Base-by-base conservation (phyloP, 2,888 invertebrate genomes). In the Torymus auratus region DNA sequence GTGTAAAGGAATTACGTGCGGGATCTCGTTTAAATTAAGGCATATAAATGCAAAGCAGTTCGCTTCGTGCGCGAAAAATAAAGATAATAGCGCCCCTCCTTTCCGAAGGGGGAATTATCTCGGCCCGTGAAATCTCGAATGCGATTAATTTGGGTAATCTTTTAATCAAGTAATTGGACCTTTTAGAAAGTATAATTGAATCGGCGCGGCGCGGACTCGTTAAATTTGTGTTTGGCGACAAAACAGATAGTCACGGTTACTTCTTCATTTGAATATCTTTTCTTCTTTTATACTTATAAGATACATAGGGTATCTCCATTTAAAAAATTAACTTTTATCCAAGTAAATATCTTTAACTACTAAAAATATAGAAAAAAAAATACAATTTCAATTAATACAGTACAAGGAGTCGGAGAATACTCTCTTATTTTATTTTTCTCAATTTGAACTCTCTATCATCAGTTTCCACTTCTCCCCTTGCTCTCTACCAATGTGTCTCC, bases 21-120 rank as follows among this genome's bases (percentile, higher is more conserved):
- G 28, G 28, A 20, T 50, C 65, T 74, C 65, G 56, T 50, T 74
- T 74, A 65, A 74, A 74, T 65, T 65, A 65, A 74, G 65, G 65
- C 56, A 65, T 56, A 55, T 56, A 65, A 74, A 74, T 74, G 73
- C 56, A 41, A 50, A 56, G 2, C 17, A 41, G 14, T 41, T 14
- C 15, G 17, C 52, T 52, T 52, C n/a, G 11, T 41, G 41, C 41
- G 41, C 41, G 14, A 17, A 62, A 53, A 23, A 23, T 7, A 13
- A 7, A 23, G 15, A 28, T 12, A 68, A 23, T 20, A 20, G 20
- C 20, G n/a, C n/a, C n/a, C n/a, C 1, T 10, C 12, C 62, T 23
- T 64, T 64, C 13, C 41, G 13, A 41, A 15, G 12, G 17, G 17
- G 28, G 52, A n/a, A 17, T 70, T 70, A 58, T 70, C 70, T 28